Percentiles rank a stretch among this genome's conserved stretches.
These are phyloP conservation scores for Oreochromis niloticus DNA, from an alignment of 2,113 vertebrate species.

Conservation along the genomic window DNA sequence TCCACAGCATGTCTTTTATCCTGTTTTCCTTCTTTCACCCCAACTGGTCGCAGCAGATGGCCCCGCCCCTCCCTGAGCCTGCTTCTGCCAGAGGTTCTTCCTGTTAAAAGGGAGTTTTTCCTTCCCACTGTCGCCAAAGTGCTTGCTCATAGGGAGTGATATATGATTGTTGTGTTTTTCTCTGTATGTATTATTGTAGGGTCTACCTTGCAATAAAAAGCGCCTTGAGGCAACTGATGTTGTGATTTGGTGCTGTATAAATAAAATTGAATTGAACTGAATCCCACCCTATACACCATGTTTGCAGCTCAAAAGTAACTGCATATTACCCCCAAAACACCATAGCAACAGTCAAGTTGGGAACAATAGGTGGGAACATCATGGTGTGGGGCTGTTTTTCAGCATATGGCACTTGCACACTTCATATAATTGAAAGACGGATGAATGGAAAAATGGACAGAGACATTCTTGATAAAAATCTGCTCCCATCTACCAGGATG, in stretches of 20 bases:
- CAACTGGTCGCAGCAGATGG: rapidly evolving
- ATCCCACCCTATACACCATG: neutral
- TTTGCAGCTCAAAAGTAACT: neutral
- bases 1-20: neutral
- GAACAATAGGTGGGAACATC: neutral
- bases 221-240: neutral
- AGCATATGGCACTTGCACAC: neutral
- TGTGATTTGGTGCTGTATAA: neutral
- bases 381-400: neutral
- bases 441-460: neutral
- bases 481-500: neutral
- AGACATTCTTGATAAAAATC: neutral
- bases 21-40: neutral
- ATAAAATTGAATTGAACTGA: neutral
- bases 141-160: neutral
- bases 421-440: neutral
- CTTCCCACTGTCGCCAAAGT: neutral
- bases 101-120: too few relatives aligned
- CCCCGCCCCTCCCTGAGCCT: too few relatives aligned
- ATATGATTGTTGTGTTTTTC: neutral
- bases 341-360: neutral
- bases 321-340: neutral
- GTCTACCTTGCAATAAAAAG: neutral
- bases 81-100: too few relatives aligned
- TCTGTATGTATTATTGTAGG: neutral